Percentiles rank a stretch among this genome's conserved stretches.
Conservation (phyloP, 2,113 vertebrate genomes). For the Murina feae region DNA sequence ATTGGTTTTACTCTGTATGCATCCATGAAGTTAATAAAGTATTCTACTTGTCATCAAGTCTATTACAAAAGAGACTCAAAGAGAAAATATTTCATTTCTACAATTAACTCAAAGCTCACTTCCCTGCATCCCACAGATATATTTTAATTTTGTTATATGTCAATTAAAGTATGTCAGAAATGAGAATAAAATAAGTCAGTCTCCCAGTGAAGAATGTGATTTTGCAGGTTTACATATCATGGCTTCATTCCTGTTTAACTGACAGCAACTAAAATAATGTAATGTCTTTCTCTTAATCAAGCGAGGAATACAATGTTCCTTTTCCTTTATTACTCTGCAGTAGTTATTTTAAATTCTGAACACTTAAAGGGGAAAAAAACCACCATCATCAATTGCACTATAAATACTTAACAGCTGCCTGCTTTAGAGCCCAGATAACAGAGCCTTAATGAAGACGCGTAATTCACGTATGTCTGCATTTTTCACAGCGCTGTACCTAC, state of each 20-base stretch:
- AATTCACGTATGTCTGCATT: background rate
- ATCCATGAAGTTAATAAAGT: conserved; percentile 35
- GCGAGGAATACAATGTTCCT: background rate
- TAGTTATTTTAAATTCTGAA: conserved; percentile 12
- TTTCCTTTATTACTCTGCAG: background rate
- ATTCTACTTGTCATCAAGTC: conserved; percentile 37
- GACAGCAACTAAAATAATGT: conserved; percentile 29
- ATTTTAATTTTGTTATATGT: conserved; percentile 48
- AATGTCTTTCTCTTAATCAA: conserved; percentile 2
- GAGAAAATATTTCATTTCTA: conserved; percentile 48
- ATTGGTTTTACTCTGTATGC: conserved; percentile 9
- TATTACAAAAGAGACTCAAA: conserved; percentile 17
- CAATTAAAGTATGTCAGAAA: conserved; percentile 26
- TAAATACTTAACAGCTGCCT: background rate
- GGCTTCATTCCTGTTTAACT: conserved; percentile 40
- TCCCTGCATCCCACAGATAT: background rate
- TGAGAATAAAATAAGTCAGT: background rate
- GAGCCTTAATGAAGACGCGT: background rate
- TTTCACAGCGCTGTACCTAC: background rate
- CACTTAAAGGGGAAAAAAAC: background rate
- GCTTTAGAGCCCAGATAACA: background rate
- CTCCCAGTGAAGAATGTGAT: conserved; percentile 30
- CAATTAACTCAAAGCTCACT: conserved; percentile 28
- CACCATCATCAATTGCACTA: background rate
- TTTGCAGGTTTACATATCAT: background rate